These are phyloP conservation scores for Linyphia triangularis DNA, from an alignment of 2,888 invertebrate species.

Conservation along the genomic window DNA sequence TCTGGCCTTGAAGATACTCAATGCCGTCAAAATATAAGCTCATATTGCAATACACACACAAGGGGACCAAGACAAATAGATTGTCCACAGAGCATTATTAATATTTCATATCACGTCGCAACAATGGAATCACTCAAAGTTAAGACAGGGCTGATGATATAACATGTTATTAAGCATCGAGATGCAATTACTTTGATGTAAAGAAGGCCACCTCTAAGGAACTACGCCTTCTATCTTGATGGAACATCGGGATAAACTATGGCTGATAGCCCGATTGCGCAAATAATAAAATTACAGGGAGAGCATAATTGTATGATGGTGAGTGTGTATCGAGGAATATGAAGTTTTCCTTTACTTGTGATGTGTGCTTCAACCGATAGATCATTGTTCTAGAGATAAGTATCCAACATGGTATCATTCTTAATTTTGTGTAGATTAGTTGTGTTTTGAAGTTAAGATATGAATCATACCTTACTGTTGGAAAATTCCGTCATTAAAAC, in stretches of 20 bases:
- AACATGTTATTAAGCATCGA: background rate
- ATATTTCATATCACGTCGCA: background rate
- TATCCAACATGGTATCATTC: too few species aligned
- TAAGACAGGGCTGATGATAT: background rate
- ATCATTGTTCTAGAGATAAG: too few species aligned
- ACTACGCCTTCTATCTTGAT: background rate
- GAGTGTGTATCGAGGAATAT: background rate
- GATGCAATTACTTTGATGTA: background rate
- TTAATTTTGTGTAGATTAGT: too few species aligned
- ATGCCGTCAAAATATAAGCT: too few species aligned
- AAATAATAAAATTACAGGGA: background rate
- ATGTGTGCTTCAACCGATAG: background rate
- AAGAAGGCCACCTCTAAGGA: background rate
- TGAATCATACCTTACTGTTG: too few species aligned
- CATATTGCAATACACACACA: too few species aligned
- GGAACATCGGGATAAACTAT: background rate
- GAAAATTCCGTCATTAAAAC: too few species aligned
- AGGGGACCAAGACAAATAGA: background rate
- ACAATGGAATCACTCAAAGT: conserved; percentile 2
- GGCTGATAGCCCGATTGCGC: background rate
- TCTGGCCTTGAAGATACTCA: too few species aligned
- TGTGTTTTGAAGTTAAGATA: too few species aligned
- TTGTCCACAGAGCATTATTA: background rate
- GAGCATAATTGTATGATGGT: background rate
- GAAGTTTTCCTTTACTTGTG: too few species aligned